Evolutionary conservation across 2,113 vertebrate species (phyloP).

Genomic region (human): GRCh38 chr17:8071001-8071500

Average conservation of each 20-base stretch:
- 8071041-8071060: background rate
- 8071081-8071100: background rate
- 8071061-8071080: background rate
- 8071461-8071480: slow-evolving; percentile 80
- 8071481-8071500: slow-evolving; percentile 76
- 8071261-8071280: background rate
- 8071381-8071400: slow-evolving; percentile 77
- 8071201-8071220: background rate
- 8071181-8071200: background rate
- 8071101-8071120: background rate
- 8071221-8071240: background rate
- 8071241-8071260: background rate
- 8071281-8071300: background rate
- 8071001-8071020: background rate
- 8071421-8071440: slow-evolving; percentile 69
- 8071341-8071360: background rate
- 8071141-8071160: background rate
- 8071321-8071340: background rate
- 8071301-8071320: background rate
- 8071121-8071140: background rate
- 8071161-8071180: background rate
- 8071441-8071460: slow-evolving; percentile 83
- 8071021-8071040: background rate
- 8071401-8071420: slow-evolving; percentile 79
- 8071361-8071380: background rate